Evolutionary conservation across 92 coral and sea anemone species (phyloP).

Genomic region (Epizoanthus fatuus): DNA sequence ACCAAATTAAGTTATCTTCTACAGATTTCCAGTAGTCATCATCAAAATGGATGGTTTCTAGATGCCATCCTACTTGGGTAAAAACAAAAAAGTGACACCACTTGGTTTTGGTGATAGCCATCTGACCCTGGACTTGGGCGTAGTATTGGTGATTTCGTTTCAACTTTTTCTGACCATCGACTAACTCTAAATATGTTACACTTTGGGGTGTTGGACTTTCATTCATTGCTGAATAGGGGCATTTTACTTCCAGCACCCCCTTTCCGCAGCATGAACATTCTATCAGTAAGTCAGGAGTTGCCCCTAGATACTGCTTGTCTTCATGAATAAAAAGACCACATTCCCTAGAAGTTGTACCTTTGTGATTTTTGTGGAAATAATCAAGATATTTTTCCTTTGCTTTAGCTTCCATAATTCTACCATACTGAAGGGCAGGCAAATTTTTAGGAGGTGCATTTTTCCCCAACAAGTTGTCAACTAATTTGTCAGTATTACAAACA

Average conservation of each 20-base stretch:
- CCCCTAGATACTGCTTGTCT: slow-evolving; percentile 32
- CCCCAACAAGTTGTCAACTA: slow-evolving; percentile 25
- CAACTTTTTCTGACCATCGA: not conserved
- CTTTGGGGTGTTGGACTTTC: not conserved
- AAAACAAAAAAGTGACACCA: slow-evolving; percentile 59
- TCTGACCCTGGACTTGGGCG: slow-evolving; percentile 56
- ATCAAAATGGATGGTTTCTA: slow-evolving; percentile 49
- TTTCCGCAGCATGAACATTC: slow-evolving; percentile 14
- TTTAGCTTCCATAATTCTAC: slow-evolving; percentile 34
- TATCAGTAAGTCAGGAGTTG: slow-evolving; percentile 6
- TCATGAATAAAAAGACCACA: slow-evolving; percentile 19
- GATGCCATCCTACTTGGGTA: slow-evolving; percentile 38
- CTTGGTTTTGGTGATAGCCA: slow-evolving; percentile 44
- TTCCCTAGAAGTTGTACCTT: slow-evolving; percentile 10
- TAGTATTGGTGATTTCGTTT: slow-evolving; percentile 42
- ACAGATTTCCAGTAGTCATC: slow-evolving; percentile 53
- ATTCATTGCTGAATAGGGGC: not conserved
- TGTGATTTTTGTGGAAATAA: slow-evolving; percentile 14
- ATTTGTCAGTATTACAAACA: slow-evolving; percentile 7
- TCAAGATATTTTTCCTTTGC: slow-evolving; percentile 16
- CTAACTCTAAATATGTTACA: not conserved
- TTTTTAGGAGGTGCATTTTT: slow-evolving; percentile 7
- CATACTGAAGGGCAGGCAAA: slow-evolving; percentile 21
- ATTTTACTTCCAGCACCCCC: slow-evolving; percentile 15
- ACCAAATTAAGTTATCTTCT: slow-evolving; percentile 62